These are phyloP conservation scores for Atherinomorus stipes DNA, from an alignment of 2,113 vertebrate genomes.

Conservation along the genomic window DNA sequence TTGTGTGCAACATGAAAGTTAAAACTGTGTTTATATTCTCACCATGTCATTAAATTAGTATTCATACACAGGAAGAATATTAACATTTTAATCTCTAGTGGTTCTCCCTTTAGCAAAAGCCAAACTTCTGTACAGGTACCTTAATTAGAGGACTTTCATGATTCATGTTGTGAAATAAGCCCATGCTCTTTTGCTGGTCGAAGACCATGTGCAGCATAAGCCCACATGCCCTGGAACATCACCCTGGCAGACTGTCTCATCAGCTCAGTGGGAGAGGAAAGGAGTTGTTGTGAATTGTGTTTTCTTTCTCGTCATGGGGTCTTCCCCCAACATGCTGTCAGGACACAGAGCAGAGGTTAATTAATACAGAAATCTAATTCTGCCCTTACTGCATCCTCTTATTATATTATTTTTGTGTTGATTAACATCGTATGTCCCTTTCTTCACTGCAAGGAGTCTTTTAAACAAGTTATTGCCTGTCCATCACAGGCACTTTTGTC, in stretches of 20 bases:
- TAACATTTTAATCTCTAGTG: neutral
- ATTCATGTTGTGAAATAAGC: slow-evolving; percentile 17
- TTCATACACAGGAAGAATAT: neutral
- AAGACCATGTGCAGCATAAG: slow-evolving; percentile 42
- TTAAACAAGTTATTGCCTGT: slow-evolving; percentile 45
- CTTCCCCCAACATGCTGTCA: slow-evolving; percentile 69
- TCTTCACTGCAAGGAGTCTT: slow-evolving; percentile 44
- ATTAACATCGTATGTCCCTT: slow-evolving; percentile 64
- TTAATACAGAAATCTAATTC: slow-evolving; percentile 81
- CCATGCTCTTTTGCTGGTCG: slow-evolving; percentile 38
- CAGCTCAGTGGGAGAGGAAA: slow-evolving; percentile 67
- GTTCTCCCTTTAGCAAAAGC: slow-evolving; percentile 1
- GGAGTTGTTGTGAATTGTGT: slow-evolving; percentile 67
- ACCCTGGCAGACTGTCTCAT: slow-evolving; percentile 61
- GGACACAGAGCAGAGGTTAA: slow-evolving; percentile 66
- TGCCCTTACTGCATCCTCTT: slow-evolving; percentile 68
- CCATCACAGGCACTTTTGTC: slow-evolving; percentile 6
- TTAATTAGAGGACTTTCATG: slow-evolving; percentile 10
- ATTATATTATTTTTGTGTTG: slow-evolving; percentile 67
- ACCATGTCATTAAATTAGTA: neutral
- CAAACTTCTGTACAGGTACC: neutral
- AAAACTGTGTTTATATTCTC: slow-evolving; percentile 26
- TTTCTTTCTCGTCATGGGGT: slow-evolving; percentile 75
- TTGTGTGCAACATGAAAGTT: slow-evolving; percentile 29
- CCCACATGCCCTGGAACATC: slow-evolving; percentile 19